Evolutionary conservation across 2,888 invertebrate genomes (phyloP).

Genomic region (Eupithecia dodoneata): DNA sequence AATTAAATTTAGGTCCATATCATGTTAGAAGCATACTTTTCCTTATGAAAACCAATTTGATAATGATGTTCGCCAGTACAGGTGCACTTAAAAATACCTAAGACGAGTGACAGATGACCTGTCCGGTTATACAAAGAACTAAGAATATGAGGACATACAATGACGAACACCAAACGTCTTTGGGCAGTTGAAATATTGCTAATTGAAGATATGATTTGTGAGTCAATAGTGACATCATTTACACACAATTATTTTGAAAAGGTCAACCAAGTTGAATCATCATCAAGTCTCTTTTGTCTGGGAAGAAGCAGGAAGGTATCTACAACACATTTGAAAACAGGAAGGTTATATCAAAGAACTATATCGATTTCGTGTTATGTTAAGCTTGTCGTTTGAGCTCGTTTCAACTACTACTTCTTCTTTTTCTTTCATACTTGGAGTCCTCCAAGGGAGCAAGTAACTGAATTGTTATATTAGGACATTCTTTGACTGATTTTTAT

Average conservation of each 20-base stretch:
- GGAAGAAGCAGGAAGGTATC: background rate
- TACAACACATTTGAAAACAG: background rate
- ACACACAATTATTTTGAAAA: background rate
- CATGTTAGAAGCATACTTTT: too few species aligned
- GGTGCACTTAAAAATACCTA: background rate
- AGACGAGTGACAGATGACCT: conserved; percentile 4
- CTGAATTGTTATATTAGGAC: background rate
- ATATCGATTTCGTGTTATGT: background rate
- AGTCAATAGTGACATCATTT: conserved; percentile 24
- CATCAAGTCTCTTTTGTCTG: background rate
- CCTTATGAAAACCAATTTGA: background rate
- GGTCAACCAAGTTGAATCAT: background rate
- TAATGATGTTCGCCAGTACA: background rate
- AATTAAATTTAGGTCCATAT: too few species aligned
- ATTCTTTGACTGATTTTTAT: background rate
- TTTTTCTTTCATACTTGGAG: background rate
- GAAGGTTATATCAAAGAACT: background rate
- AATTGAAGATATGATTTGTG: conserved; percentile 7
- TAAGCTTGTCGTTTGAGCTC: background rate
- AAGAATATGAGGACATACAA: conserved; percentile 10
- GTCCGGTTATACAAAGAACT: background rate
- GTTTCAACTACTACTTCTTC: background rate
- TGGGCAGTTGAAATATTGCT: background rate
- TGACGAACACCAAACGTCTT: conserved; percentile 1
- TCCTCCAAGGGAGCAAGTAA: too few species aligned